phyloP scores from a whole-genome alignment of 92 coral and sea anemone species.

The Epizoanthus ramosus region DNA sequence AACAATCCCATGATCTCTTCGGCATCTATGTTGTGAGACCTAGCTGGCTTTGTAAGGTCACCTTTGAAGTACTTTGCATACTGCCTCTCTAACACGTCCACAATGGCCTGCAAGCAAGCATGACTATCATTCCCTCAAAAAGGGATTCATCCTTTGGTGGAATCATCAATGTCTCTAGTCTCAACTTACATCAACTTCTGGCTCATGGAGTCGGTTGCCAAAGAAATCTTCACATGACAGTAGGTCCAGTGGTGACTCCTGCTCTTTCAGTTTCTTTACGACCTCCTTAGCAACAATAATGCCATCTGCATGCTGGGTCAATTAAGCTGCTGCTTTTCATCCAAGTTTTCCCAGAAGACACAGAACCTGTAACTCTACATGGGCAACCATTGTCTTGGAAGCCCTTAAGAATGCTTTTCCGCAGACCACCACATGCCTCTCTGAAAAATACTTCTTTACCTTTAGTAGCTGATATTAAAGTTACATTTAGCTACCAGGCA shows the following conservation, averaged over 20 bases:
- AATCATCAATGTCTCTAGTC: background rate
- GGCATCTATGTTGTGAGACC: too few relatives aligned
- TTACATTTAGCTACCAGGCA: too few relatives aligned
- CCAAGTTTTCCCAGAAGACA: background rate
- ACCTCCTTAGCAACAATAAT: background rate
- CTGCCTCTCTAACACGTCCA: slow-evolving; percentile 4
- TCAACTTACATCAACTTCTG: background rate
- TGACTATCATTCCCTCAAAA: background rate
- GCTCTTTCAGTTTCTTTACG: background rate
- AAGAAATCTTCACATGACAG: background rate
- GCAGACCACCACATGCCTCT: background rate
- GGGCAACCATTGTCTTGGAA: background rate
- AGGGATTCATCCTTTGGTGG: background rate
- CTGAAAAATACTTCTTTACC: background rate
- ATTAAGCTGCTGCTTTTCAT: background rate
- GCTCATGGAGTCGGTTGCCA: slow-evolving; percentile 8
- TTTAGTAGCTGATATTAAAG: background rate
- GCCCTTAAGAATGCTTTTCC: background rate
- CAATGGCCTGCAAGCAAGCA: background rate
- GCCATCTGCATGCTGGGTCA: background rate
- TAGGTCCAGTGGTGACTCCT: background rate
- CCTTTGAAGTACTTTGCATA: slow-evolving; percentile 11
- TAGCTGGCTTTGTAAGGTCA: background rate
- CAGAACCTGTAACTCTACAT: background rate
- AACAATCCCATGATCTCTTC: too few relatives aligned